Conservation (phyloP, 2,797 vertebrate species). For the Chiloscyllium punctatum region DNA sequence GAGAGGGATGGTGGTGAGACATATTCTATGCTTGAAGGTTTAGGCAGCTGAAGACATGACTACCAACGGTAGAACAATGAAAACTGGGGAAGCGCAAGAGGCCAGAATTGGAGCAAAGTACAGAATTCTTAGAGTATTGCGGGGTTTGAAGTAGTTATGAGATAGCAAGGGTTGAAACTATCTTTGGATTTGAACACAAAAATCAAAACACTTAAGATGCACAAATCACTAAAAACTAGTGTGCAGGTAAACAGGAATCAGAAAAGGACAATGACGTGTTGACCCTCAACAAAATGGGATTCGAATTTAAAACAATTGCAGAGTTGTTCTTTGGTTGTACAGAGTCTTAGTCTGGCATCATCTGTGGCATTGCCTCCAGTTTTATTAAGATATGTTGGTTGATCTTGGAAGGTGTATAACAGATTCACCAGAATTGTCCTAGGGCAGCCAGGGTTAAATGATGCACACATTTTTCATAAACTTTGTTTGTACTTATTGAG, state of each 20-base stretch:
- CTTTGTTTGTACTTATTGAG: background rate
- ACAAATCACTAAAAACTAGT: background rate
- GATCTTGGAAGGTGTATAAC: background rate
- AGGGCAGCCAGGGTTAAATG: background rate
- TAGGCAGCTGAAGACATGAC: too few relatives aligned
- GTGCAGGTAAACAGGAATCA: background rate
- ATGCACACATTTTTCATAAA: background rate
- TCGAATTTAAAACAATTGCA: background rate
- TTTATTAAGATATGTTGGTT: background rate
- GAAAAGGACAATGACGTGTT: background rate
- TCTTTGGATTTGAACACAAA: background rate
- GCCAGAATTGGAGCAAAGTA: too few relatives aligned
- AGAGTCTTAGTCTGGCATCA: background rate
- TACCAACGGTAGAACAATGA: too few relatives aligned
- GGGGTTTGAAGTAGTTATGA: too few relatives aligned
- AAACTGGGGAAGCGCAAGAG: background rate
- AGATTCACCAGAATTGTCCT: background rate
- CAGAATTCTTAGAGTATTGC: too few relatives aligned
- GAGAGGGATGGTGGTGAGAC: background rate
- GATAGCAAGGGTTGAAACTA: background rate
- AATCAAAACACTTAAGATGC: background rate
- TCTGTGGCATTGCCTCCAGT: background rate
- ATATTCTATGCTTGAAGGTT: background rate
- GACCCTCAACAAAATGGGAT: background rate
- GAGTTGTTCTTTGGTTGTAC: background rate